Evolutionary conservation across 2,888 invertebrate genomes (phyloP), one percentile per base, ranked within the genome.

Genomic region (Abrostola tripartita): DNA sequence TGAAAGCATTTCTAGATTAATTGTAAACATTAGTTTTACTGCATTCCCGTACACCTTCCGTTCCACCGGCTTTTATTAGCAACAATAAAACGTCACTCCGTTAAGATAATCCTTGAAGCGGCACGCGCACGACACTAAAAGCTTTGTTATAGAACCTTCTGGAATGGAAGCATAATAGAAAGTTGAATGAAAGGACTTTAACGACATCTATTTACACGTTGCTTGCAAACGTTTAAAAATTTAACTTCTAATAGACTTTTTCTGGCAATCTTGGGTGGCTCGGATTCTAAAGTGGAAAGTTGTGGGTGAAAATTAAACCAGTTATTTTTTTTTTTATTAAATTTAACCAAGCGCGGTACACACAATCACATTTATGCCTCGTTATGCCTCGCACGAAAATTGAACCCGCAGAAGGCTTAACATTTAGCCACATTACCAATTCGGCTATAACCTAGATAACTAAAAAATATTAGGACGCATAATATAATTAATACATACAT

Each of bases 51-150:
- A 83, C 78, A 83, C 78, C 81, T 84, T 83, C 71, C 76, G 64
- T 81, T 78, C 78, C 73, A 71, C 78, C 76, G 77, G 78, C 66
- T 87, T 89, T 89, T 87, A 88, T 85, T 85, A 80, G 79, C 76
- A 76, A 79, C 84, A 82, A 82, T 89, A 86, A 89, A 89, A 87
- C 79, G 82, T 78, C 81, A 82, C 83, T 82, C 76, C 75, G 76
- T 81, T 76, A 71, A 81, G 78, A 85, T 86, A 85, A 84, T 85
- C 82, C 78, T 68, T 56, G 60, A 65, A 77, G 68, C 75, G 65
- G 57, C 55, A 65, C 71, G 66, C 74, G 66, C 47, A 67, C 52
- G 44, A 57, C 51, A 60, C 59, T 69, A 69, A 71, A 71, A 72
- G 68, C 68, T 69, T 68, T 52, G 63, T 66, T 71, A 59, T 61